Evolutionary conservation across 2,113 vertebrate species (phyloP).

Genomic region (Macrotis lagotis): DNA sequence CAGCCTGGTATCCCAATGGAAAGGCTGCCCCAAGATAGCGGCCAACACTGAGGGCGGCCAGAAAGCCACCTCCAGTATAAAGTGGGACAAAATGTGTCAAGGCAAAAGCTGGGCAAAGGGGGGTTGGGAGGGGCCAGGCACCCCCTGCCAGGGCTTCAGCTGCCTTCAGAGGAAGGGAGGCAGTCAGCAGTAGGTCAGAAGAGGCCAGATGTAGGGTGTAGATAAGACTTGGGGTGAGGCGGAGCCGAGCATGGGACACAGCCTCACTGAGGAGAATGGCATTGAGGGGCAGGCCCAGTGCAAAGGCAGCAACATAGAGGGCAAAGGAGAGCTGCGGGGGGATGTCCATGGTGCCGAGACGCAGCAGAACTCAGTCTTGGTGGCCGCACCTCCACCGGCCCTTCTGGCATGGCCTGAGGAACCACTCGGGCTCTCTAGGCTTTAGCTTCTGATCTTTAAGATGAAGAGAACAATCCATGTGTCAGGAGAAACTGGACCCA

Average conservation of each 20-base stretch:
- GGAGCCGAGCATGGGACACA: constrained; percentile 16
- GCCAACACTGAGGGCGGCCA: constrained; percentile 65
- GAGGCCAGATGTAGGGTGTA: constrained; percentile 70
- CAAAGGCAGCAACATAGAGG: constrained; percentile 63
- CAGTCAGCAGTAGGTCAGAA: constrained; percentile 67
- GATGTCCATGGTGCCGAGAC: constrained; percentile 59
- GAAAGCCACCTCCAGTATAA: constrained; percentile 39
- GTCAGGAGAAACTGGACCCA: not conserved
- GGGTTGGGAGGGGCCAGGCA: constrained; percentile 50
- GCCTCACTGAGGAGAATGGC: constrained; percentile 41
- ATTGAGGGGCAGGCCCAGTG: constrained; percentile 71
- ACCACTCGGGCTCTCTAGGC: not conserved
- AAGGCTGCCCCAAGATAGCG: constrained; percentile 75
- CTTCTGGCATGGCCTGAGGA: not conserved
- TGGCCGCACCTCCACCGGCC: not conserved
- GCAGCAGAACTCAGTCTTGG: not conserved
- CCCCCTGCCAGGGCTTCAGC: constrained; percentile 70
- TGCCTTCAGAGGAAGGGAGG: constrained; percentile 67
- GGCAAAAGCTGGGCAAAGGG: constrained; percentile 48
- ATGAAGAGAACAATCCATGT: not conserved
- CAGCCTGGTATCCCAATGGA: constrained; percentile 72
- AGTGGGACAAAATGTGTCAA: constrained; percentile 61
- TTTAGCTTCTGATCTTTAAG: not conserved
- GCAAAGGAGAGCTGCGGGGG: constrained; percentile 64
- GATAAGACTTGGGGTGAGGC: constrained; percentile 74